phyloP scores from a whole-genome alignment of 2,113 vertebrate species.

The Indicator maculatus region DNA sequence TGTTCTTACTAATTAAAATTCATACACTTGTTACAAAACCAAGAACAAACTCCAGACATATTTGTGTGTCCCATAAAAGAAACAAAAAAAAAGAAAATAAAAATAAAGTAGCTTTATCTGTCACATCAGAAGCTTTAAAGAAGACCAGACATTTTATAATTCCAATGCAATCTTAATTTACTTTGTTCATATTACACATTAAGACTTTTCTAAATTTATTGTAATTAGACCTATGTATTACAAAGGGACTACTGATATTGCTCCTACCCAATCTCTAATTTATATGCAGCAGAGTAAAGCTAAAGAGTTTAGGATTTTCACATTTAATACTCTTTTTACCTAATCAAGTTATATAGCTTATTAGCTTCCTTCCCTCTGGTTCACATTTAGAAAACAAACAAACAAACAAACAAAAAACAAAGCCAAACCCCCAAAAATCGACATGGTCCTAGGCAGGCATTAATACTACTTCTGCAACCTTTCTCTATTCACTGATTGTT shows the following conservation, averaged over 20 bases:
- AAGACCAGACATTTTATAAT: slow-evolving; percentile 31
- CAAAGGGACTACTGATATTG: slow-evolving; percentile 44
- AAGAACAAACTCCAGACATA: background rate
- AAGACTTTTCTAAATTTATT: slow-evolving; percentile 51
- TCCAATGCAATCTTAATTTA: slow-evolving; percentile 48
- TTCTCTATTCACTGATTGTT: slow-evolving; percentile 22
- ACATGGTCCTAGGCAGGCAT: background rate
- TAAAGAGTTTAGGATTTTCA: slow-evolving; percentile 68
- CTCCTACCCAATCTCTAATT: slow-evolving; percentile 66
- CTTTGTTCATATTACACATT: slow-evolving; percentile 53
- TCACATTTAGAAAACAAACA: background rate
- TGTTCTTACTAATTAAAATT: background rate
- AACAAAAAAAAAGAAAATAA: background rate
- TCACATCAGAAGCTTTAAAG: slow-evolving; percentile 40
- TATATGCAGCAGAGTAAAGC: slow-evolving; percentile 62
- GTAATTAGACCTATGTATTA: slow-evolving; percentile 64
- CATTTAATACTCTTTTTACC: slow-evolving; percentile 62
- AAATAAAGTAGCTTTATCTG: background rate
- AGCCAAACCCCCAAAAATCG: background rate
- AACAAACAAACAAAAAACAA: no score
- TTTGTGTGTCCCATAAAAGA: background rate
- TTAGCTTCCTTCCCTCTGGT: slow-evolving; percentile 15
- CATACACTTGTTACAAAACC: background rate
- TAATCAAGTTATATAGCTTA: slow-evolving; percentile 65
- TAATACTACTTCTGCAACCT: slow-evolving; percentile 31